Conservation (phyloP, 2,888 invertebrate genomes). For the Sussaba pulchella region DNA sequence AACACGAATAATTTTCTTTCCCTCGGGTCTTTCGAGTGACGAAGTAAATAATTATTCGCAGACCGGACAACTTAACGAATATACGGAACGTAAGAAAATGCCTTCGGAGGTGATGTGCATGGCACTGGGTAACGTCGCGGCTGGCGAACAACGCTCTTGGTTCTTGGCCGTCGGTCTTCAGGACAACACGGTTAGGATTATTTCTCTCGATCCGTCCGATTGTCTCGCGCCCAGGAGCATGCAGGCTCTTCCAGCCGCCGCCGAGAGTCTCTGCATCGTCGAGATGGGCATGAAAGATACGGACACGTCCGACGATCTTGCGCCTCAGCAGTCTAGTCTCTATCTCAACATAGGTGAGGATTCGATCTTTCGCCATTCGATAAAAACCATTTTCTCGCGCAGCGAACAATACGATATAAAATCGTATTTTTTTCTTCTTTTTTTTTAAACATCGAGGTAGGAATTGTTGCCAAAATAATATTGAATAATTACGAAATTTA, state of each 20-base stretch:
- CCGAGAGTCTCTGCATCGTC: conserved; percentile 98
- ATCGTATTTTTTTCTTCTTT: neutral
- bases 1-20: no score
- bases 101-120: conserved; percentile 99
- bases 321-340: conserved; percentile 89
- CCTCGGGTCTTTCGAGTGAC: conserved; percentile 11
- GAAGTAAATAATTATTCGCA: conserved; percentile 84
- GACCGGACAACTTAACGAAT: conserved; percentile 99
- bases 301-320: conserved; percentile 85
- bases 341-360: conserved; percentile 94
- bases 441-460: no score
- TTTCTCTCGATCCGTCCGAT: conserved; percentile 98
- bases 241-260: conserved; percentile 98
- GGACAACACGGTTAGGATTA: conserved; percentile 98
- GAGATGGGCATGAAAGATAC: conserved; percentile 93
- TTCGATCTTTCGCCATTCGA: neutral
- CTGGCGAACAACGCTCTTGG: conserved; percentile 97
- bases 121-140: conserved; percentile 97
- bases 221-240: conserved; percentile 97
- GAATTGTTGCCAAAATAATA: no score
- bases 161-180: conserved; percentile 98
- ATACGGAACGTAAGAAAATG: conserved; percentile 98
- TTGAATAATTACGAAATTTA: no score
- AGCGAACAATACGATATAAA: no score
- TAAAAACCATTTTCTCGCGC: no score